These are phyloP conservation scores for Apodemus speciosus DNA, from an alignment of 2,113 vertebrate genomes.

Conservation along the genomic window DNA sequence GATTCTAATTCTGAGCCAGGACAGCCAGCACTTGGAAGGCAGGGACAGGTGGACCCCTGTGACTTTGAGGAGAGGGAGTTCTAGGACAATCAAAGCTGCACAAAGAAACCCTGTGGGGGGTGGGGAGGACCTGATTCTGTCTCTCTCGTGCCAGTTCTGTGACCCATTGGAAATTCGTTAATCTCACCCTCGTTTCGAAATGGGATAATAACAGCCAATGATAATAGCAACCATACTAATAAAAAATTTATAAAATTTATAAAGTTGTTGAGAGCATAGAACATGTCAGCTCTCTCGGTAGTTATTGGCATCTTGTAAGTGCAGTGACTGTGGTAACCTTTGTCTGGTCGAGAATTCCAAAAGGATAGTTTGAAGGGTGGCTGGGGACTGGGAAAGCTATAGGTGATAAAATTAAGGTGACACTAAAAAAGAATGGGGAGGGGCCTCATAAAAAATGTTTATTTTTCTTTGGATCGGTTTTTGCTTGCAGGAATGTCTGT, in stretches of 20 bases:
- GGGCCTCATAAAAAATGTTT: neutral
- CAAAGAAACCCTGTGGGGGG: no score
- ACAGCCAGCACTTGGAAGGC: neutral
- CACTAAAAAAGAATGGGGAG: neutral
- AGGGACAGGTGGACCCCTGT: neutral
- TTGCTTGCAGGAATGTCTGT: neutral
- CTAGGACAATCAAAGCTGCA: neutral
- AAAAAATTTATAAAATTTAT: no score
- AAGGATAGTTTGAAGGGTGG: neutral
- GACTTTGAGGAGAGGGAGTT: neutral
- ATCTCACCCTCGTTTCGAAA: neutral
- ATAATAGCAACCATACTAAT: no score
- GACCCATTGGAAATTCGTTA: neutral
- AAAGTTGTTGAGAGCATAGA: neutral
- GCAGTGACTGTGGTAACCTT: neutral
- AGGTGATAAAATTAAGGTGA: neutral
- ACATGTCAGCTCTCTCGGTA: neutral
- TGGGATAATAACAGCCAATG: neutral
- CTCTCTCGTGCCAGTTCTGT: neutral
- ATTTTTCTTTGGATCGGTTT: neutral
- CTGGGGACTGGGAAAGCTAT: neutral
- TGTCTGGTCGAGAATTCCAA: neutral
- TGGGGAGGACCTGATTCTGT: no score
- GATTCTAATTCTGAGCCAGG: neutral
- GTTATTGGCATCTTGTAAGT: neutral